Evolutionary conservation across 1,140 invertebrate genomes (phyloP).

Genomic region (Heliothis subflexa): DNA sequence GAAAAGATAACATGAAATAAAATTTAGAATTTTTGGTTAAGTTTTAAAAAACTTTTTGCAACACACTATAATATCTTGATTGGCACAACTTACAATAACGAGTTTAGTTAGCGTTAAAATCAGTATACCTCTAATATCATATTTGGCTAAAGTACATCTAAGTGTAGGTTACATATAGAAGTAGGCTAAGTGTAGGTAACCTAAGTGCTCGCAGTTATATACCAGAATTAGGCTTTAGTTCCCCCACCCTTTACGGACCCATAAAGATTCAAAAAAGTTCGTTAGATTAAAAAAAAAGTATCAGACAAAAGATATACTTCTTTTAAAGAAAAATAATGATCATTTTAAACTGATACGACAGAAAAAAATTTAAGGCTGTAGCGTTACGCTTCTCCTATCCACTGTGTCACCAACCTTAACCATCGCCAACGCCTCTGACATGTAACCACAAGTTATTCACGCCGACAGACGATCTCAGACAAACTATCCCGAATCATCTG

Average conservation of each 20-base stretch:
- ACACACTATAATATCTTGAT: too few relatives aligned
- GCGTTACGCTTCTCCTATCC: constrained; percentile 25
- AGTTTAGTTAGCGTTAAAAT: too few relatives aligned
- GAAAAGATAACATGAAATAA: too few relatives aligned
- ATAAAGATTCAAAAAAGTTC: too few relatives aligned
- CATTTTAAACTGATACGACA: too few relatives aligned
- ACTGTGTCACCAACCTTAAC: constrained; percentile 18
- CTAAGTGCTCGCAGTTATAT: constrained; percentile 2
- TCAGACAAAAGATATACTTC: too few relatives aligned
- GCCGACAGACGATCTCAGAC: constrained; percentile 60
- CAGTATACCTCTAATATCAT: too few relatives aligned
- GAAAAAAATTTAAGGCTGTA: not conserved
- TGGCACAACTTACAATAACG: too few relatives aligned
- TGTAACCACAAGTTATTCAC: constrained; percentile 56
- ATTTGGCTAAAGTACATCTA: constrained; percentile 1
- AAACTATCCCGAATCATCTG: constrained; percentile 60
- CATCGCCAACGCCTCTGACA: constrained; percentile 47
- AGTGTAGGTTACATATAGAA: not conserved
- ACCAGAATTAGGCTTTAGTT: not conserved
- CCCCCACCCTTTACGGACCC: not conserved
- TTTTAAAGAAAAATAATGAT: too few relatives aligned
- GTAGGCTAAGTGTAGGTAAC: not conserved
- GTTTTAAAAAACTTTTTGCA: too few relatives aligned
- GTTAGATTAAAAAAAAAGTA: not conserved
- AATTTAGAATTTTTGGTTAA: too few relatives aligned